Base-by-base conservation (phyloP, 2,113 vertebrate species). In the Vidua macroura region DNA sequence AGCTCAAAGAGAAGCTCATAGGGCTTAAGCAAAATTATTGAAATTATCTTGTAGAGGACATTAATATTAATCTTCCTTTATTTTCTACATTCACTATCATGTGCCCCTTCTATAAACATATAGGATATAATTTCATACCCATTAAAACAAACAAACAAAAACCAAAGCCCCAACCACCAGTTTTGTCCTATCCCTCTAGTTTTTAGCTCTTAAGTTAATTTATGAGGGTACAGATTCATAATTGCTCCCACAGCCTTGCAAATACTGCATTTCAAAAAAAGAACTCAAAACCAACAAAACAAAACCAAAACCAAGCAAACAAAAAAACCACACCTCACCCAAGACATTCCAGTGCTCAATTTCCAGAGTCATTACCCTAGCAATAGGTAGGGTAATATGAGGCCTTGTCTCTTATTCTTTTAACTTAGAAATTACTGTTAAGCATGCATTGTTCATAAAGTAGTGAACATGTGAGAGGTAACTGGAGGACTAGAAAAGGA, bases 221-320 rank as follows among this genome's bases (percentile, higher is more conserved):
- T 94, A 93, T 35, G 67, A 94, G 83, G 31, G 55, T 91, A 60
- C 52, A 88, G 55, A 85, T 88, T 83, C 79, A 56, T 70, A 86
- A 80, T 72, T 85, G 64, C 46, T 83, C 53, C 53, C 63, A 18
- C 60, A 69, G 23, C 90, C 91, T 96, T 94, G 37, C 58, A 80
- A 96, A 52, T 41, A 35, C 46, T 93, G 49, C 35, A 49, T 66
- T 69, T 56, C 19, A 60, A 49, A 53, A 39, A 72, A 64, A 64
- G n/a, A 16, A 3, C 41, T 48, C 41, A 72, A 66, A 68, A 22
- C 37, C 46, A 68, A n/a, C 30, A 48, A 51, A 82, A 53, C 63
- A 18, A 59, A 66, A n/a, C 37, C 33, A 46, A 69, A 53, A 46
- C 39, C 30, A 76, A 77, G 35, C 15, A 76, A 85, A 20, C 27